Percentiles rank a stretch among this genome's conserved stretches.
Conservation (phyloP, 2,113 vertebrate species). For the Tichodroma muraria region DNA sequence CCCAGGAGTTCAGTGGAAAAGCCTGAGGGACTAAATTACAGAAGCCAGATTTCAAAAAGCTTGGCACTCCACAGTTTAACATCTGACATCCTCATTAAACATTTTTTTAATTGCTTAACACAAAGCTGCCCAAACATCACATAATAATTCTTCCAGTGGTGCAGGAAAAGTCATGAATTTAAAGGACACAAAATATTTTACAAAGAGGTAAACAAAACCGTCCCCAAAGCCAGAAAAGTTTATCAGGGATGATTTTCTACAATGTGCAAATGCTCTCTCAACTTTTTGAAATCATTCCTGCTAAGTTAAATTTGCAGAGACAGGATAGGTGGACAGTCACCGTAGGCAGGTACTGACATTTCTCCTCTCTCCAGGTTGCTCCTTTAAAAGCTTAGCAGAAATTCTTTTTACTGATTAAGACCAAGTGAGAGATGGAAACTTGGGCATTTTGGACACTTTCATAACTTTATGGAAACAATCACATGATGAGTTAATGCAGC, state of each 20-base stretch:
- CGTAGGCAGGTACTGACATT: neutral
- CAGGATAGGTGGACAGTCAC: neutral
- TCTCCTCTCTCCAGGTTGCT: neutral
- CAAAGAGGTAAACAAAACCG: neutral
- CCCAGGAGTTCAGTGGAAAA: slow-evolving; percentile 22
- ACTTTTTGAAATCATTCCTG: neutral
- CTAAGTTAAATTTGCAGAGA: neutral
- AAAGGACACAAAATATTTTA: neutral
- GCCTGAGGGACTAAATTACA: slow-evolving; percentile 12
- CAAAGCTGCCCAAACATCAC: neutral
- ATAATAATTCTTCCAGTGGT: neutral
- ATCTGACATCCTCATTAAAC: slow-evolving; percentile 9
- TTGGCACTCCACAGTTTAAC: neutral
- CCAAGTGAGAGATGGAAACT: neutral
- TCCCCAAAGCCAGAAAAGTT: neutral
- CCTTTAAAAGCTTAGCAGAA: neutral
- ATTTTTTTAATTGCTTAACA: neutral
- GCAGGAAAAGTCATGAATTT: neutral
- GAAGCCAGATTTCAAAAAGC: neutral
- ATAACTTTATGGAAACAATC: neutral
- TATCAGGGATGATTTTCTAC: neutral
- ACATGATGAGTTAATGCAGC: neutral
- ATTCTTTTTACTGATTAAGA: neutral
- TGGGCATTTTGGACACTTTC: neutral
- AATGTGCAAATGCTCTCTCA: neutral